Conservation (phyloP, 2,113 vertebrate species). For the Aviceda subcristata region DNA sequence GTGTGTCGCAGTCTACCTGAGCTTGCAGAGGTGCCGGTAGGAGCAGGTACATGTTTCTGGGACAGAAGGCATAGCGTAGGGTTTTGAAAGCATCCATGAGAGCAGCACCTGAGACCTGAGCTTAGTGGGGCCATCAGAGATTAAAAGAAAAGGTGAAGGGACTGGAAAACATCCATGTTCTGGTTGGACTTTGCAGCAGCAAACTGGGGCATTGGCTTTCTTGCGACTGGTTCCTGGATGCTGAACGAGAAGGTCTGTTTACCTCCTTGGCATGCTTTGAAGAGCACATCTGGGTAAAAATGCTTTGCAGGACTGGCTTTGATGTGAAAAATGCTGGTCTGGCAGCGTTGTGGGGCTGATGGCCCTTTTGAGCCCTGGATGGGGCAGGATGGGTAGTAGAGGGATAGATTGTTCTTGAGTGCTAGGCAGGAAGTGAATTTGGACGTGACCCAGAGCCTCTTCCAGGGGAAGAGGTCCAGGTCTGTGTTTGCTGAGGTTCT, state of each 20-base stretch:
- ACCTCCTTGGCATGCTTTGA: not conserved
- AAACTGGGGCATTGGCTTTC: not conserved
- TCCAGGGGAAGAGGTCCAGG: not conserved
- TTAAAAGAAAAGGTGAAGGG: not conserved
- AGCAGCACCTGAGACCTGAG: not conserved
- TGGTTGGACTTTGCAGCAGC: not conserved
- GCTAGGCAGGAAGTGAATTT: not conserved
- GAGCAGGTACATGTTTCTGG: not conserved
- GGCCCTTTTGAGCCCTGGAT: not conserved
- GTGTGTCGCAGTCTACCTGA: not conserved
- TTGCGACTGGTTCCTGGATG: not conserved
- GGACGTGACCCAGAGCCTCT: not conserved
- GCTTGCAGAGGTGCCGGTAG: not conserved
- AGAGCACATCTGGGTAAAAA: not conserved
- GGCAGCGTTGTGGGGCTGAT: not conserved
- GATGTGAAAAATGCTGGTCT: not conserved
- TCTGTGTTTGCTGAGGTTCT: not conserved
- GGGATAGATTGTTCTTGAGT: not conserved
- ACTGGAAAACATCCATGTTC: fast-evolving
- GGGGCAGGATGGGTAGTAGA: fast-evolving
- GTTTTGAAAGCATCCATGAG: not conserved
- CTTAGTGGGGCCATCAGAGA: not conserved
- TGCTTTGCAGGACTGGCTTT: not conserved
- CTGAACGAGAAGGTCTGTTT: not conserved
- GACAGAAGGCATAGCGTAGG: not conserved